A percentile compares a stretch with the other conserved stretches of the same genome.
Conservation (phyloP, 2,797 vertebrate genomes). For the Pipistrellus pygmaeus region DNA sequence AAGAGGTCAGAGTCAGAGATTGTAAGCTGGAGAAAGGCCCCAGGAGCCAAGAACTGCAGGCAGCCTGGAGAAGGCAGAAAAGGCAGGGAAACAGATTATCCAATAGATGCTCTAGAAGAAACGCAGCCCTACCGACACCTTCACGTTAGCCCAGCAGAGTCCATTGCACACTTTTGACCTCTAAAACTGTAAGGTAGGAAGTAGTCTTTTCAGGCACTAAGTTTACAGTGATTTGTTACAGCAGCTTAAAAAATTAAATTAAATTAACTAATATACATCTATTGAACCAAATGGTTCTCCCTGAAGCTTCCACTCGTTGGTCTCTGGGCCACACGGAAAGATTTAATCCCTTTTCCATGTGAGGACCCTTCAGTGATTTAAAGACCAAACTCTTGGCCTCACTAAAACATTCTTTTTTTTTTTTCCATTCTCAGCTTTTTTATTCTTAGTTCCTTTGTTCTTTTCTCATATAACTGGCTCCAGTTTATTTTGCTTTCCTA, state of each 20-base stretch:
- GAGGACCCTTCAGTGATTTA: background rate
- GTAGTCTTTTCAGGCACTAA: background rate
- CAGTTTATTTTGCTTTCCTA: slow-evolving; percentile 2
- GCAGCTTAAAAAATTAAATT: background rate
- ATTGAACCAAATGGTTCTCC: background rate
- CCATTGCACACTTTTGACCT: background rate
- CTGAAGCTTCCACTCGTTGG: background rate
- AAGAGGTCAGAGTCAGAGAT: background rate
- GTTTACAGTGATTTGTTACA: background rate
- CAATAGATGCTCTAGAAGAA: background rate
- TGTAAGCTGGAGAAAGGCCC: background rate
- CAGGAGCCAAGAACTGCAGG: background rate
- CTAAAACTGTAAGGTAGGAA: background rate
- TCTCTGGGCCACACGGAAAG: background rate
- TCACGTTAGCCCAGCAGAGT: background rate
- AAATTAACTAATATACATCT: background rate
- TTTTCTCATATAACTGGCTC: slow-evolving; percentile 7
- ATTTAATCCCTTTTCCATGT: background rate
- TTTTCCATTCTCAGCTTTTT: background rate
- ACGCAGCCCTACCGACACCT: background rate
- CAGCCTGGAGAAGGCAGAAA: background rate
- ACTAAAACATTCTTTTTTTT: slow-evolving; percentile 26
- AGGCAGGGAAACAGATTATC: background rate
- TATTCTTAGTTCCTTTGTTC: background rate
- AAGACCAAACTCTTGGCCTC: background rate